Evolutionary conservation across 2,888 invertebrate genomes (phyloP).

Genomic region (Colostygia pectinataria): DNA sequence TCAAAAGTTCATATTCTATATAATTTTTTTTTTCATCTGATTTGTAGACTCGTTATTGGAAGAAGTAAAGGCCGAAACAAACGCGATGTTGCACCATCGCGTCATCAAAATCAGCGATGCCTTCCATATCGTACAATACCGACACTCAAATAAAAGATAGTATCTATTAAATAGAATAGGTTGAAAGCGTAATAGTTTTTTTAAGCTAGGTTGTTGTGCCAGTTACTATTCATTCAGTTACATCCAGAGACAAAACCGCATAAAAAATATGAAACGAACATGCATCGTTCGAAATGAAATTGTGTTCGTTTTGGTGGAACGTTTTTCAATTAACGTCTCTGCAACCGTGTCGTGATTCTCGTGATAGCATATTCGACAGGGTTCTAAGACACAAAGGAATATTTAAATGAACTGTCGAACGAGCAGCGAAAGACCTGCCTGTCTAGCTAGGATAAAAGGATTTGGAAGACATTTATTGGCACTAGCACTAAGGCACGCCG

Average conservation of each 20-base stretch:
- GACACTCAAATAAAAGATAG: background rate
- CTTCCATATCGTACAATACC: too few species aligned
- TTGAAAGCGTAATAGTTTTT: background rate
- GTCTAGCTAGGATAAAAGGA: constrained; percentile 12
- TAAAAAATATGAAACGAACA: constrained; percentile 14
- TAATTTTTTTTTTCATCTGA: too few species aligned
- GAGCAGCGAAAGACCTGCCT: constrained; percentile 10
- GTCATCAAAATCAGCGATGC: too few species aligned
- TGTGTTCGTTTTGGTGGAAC: constrained; percentile 58
- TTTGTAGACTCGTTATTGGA: too few species aligned
- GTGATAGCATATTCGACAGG: constrained; percentile 37
- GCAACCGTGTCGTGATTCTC: constrained; percentile 39
- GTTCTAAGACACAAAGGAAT: constrained; percentile 43
- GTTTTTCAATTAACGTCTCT: constrained; percentile 67
- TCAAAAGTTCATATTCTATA: too few species aligned
- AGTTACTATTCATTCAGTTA: constrained; percentile 18
- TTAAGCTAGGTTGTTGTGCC: constrained; percentile 10
- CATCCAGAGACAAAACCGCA: constrained; percentile 14
- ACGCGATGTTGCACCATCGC: too few species aligned
- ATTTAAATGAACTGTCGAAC: constrained; percentile 41
- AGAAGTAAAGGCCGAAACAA: too few species aligned
- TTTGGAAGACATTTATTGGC: constrained; percentile 12
- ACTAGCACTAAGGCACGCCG: background rate
- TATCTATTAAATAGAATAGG: background rate
- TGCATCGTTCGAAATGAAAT: constrained; percentile 51